phyloP scores from a whole-genome alignment of 2,888 invertebrate genomes.

The Aspidapion aeneum region DNA sequence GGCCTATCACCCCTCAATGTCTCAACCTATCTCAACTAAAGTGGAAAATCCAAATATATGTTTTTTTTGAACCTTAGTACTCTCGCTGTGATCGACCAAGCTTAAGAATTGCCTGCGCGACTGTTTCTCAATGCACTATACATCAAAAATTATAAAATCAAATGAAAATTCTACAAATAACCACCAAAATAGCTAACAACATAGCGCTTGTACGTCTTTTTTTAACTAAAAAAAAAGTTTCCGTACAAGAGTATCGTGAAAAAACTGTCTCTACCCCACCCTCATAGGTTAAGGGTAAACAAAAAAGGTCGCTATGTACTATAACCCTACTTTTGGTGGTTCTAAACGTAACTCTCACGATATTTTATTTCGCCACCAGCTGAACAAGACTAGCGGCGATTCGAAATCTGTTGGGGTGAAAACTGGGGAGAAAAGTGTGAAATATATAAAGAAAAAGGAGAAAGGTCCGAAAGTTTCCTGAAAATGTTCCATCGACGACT shows the following conservation, averaged over 20 bases:
- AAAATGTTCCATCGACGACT: constrained; percentile 18
- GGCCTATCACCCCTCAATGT: too few relatives aligned
- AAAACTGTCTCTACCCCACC: constrained; percentile 33
- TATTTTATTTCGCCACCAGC: constrained; percentile 64
- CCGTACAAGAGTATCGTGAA: not conserved
- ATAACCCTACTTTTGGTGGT: constrained; percentile 20
- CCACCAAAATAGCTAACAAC: constrained; percentile 16
- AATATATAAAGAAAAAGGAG: constrained; percentile 34
- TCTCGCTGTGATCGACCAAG: not conserved
- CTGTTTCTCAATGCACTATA: not conserved
- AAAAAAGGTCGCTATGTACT: constrained; percentile 40
- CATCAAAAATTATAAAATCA: not conserved
- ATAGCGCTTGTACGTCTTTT: constrained; percentile 19
- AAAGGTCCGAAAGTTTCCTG: constrained; percentile 29
- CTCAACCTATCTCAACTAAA: too few relatives aligned
- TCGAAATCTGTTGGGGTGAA: constrained; percentile 44
- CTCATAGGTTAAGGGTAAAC: constrained; percentile 46
- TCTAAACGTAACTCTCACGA: constrained; percentile 52
- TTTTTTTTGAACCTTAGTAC: not conserved
- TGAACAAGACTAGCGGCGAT: constrained; percentile 55
- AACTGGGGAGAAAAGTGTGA: constrained; percentile 34
- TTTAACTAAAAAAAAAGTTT: constrained; percentile 4
- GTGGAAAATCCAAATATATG: too few relatives aligned
- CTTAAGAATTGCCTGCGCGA: not conserved
- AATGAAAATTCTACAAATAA: constrained; percentile 10